Conservation (phyloP, 2,888 invertebrate species). For the Pollenia labialis region DNA sequence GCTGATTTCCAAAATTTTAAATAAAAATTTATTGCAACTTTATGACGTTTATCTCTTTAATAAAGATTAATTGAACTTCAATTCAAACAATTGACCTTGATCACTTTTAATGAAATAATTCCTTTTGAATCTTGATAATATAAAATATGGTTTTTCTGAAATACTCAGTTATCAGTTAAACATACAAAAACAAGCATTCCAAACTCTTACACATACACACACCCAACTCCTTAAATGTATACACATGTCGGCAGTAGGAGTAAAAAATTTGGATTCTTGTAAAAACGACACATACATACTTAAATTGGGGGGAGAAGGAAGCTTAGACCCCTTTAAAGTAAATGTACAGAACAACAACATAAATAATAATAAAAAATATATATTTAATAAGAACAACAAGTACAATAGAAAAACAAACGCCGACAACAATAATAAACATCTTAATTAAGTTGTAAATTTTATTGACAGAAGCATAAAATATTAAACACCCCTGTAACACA, state of each 20-base stretch:
- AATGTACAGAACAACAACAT: background rate
- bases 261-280: background rate
- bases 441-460: slow-evolving; percentile 71
- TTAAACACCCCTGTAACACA: slow-evolving; percentile 9
- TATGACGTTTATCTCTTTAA: too few relatives aligned
- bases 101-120: background rate
- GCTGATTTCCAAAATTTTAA: too few relatives aligned
- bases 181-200: background rate
- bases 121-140: background rate
- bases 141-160: slow-evolving; percentile 1
- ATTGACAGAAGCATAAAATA: slow-evolving; percentile 64
- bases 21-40: too few relatives aligned
- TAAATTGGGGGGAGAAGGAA: background rate
- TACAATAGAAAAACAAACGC: background rate
- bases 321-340: background rate
- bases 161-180: background rate
- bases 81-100: background rate
- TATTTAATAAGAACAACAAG: slow-evolving; percentile 29
- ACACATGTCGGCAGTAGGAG: background rate
- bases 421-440: slow-evolving; percentile 55
- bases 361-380: background rate
- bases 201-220: background rate
- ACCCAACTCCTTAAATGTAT: background rate
- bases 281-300: background rate
- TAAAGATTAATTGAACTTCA: background rate